Conservation (phyloP, 2,888 invertebrate genomes). For the Prostheceraeus crozeri region DNA sequence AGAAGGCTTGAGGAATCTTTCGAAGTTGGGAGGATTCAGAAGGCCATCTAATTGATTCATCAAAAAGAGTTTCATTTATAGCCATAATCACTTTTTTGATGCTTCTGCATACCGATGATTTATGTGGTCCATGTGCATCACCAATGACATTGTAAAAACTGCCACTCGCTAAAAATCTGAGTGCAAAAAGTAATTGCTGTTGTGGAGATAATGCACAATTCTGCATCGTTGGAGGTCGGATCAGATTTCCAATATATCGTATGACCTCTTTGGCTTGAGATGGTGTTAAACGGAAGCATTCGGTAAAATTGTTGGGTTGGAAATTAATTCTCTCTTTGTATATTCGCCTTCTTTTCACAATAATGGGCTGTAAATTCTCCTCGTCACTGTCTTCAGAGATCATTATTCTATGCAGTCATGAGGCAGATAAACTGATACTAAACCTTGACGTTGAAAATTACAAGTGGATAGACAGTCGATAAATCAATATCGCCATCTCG, state of each 20-base stretch:
- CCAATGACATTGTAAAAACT: conserved; percentile 14
- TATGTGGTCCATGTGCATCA: conserved; percentile 10
- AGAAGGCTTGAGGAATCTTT: conserved; percentile 26
- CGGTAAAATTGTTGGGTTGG: background rate
- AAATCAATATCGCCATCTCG: too few relatives aligned
- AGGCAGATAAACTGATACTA: too few relatives aligned
- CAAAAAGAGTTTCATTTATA: conserved; percentile 10
- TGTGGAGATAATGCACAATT: conserved; percentile 1
- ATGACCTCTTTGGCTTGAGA: conserved; percentile 1
- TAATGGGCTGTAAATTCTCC: too few relatives aligned
- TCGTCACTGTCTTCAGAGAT: too few relatives aligned
- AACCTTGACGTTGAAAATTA: too few relatives aligned
- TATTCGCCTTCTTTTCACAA: too few relatives aligned
- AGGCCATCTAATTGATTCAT: conserved; percentile 12
- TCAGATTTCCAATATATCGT: background rate
- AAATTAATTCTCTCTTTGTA: conserved; percentile 20
- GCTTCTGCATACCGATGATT: conserved; percentile 16
- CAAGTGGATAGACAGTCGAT: too few relatives aligned
- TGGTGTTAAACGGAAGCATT: conserved; percentile 3
- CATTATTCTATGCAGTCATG: too few relatives aligned
- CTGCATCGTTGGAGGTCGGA: background rate
- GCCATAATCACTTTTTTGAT: background rate
- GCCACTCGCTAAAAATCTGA: conserved; percentile 16
- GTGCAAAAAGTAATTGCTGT: background rate
- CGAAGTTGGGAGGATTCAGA: background rate